Conservation (phyloP, 1,140 invertebrate genomes). For the Papilio polytes region DNA sequence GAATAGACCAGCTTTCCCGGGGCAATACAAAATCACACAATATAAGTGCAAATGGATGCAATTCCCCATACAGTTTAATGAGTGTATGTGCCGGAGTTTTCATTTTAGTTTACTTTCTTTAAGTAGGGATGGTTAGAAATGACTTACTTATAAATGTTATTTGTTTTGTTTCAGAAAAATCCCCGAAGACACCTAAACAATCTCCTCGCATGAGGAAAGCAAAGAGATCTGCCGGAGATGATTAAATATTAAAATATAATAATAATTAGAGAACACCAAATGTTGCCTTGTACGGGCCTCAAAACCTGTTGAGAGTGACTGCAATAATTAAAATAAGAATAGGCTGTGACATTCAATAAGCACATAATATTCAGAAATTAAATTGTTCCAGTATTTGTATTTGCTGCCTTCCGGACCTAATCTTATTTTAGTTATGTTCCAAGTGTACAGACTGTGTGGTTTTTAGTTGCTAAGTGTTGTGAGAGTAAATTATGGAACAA, state of each 20-base stretch:
- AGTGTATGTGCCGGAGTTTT: too few species aligned
- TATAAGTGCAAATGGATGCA: too few species aligned
- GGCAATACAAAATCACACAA: too few species aligned
- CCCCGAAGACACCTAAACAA: constrained; percentile 84
- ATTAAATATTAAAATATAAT: constrained; percentile 59
- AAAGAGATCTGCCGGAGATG: constrained; percentile 88
- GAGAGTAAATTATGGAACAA: constrained; percentile 81
- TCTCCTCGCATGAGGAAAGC: constrained; percentile 90
- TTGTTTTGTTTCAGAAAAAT: constrained; percentile 85
- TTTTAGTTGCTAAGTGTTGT: constrained; percentile 74
- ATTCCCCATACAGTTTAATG: too few species aligned
- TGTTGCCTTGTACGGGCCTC: constrained; percentile 41
- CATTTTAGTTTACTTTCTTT: too few species aligned
- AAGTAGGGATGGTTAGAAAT: too few species aligned
- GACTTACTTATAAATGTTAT: constrained; percentile 26
- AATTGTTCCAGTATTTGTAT: constrained; percentile 30
- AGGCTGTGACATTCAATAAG: constrained; percentile 45
- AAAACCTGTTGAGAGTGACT: constrained; percentile 45
- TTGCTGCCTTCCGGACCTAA: constrained; percentile 48
- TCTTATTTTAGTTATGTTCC: constrained; percentile 69
- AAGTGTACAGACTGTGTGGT: constrained; percentile 71
- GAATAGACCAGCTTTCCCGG: too few species aligned
- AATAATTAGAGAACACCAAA: constrained; percentile 50
- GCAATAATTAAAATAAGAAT: constrained; percentile 67
- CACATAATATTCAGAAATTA: constrained; percentile 3